Evolutionary conservation across 2,888 invertebrate genomes (phyloP).

Genomic region (Operophtera brumata): DNA sequence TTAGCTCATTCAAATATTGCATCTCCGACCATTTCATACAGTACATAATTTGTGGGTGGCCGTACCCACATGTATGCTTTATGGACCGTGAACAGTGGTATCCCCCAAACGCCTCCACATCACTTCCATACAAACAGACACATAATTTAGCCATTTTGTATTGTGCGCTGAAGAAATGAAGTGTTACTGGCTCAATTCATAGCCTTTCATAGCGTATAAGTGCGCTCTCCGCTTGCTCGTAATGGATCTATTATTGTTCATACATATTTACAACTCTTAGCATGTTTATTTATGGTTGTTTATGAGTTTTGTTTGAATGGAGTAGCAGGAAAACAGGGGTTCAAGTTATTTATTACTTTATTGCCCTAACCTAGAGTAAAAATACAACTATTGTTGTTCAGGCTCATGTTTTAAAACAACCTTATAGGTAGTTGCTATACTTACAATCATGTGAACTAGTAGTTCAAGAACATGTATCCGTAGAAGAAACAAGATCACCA

Average conservation of each 20-base stretch:
- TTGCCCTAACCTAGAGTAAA: not conserved
- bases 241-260: conserved; percentile 37
- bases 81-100: conserved; percentile 61
- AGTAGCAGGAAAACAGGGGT: conserved; percentile 1
- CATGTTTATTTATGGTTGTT: conserved; percentile 24
- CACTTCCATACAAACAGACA: conserved; percentile 40
- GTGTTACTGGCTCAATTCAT: conserved; percentile 36
- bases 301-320: conserved; percentile 3
- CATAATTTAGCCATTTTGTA: conserved; percentile 38
- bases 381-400: too few species aligned
- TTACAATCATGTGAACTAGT: too few species aligned
- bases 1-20: not conserved
- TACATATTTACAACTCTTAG: conserved; percentile 34
- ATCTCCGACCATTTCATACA: conserved; percentile 18
- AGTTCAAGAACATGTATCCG: too few species aligned
- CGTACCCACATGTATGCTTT: conserved; percentile 50
- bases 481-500: too few species aligned
- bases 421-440: too few species aligned
- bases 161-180: conserved; percentile 34
- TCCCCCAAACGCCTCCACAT: conserved; percentile 49
- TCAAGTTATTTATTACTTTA: not conserved
- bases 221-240: conserved; percentile 27
- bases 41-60: conserved; percentile 25
- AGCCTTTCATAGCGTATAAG: conserved; percentile 30
- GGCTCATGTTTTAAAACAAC: too few species aligned